Percentiles rank a stretch among this genome's conserved stretches.
phyloP scores from a whole-genome alignment of 2,888 invertebrate genomes.

The Lepidonotus clava region DNA sequence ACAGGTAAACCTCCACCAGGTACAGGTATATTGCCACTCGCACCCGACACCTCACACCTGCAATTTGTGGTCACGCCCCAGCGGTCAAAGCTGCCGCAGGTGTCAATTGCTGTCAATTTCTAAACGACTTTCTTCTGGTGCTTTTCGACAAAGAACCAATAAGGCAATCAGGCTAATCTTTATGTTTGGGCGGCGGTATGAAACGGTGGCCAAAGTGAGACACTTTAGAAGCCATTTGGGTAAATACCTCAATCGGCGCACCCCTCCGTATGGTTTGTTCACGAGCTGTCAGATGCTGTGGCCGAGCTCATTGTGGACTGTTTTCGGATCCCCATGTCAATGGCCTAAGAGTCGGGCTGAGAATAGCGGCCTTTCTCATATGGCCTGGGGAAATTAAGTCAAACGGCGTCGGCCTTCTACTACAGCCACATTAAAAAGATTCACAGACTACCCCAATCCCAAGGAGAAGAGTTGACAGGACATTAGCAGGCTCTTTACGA shows the following conservation, averaged over 20 bases:
- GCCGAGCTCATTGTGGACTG: neutral
- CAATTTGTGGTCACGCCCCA: neutral
- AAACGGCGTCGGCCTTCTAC: neutral
- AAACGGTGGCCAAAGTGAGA: neutral
- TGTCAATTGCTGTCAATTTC: conserved; percentile 49
- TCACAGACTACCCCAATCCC: too few relatives aligned
- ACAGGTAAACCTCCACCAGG: too few relatives aligned
- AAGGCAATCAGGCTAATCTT: conserved; percentile 24
- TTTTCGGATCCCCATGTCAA: conserved; percentile 12
- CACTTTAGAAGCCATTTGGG: conserved; percentile 39
- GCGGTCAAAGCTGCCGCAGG: neutral
- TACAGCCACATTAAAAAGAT: neutral
- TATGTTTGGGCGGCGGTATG: conserved; percentile 17
- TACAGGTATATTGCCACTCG: conserved; percentile 19
- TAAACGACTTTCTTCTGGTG: conserved; percentile 22
- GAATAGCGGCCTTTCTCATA: neutral
- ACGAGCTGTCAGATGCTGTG: neutral
- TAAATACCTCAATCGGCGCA: conserved; percentile 10
- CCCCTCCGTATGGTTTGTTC: neutral
- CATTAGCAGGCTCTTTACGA: neutral
- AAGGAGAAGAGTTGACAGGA: neutral
- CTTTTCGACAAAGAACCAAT: neutral
- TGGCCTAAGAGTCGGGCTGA: neutral
- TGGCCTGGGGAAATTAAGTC: neutral
- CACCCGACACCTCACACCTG: conserved; percentile 26